Base-by-base conservation (phyloP, 2,797 vertebrate species). In the Neosalanx taihuensis region DNA sequence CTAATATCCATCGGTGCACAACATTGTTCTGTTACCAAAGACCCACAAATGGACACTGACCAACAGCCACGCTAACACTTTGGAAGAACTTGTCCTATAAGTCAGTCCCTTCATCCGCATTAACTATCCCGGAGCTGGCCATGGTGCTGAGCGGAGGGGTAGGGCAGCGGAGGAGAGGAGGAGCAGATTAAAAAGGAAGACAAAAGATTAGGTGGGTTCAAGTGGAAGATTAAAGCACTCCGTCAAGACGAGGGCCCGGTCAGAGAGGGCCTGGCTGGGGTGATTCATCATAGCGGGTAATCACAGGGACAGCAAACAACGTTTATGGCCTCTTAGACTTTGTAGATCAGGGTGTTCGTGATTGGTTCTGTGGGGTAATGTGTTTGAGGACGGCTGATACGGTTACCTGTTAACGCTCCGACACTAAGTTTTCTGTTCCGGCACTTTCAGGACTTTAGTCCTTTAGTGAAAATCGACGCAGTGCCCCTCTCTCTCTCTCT, bases 201-300 rank as follows among this genome's bases (percentile, higher is more conserved):
- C 60, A 73, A 77, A 82, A 80, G 82, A 87, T 87, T 85, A 87
- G 70, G 75, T 77, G 72, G 75, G 66, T 88, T 89, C 83, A 84
- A 80, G 81, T 74, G 72, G 67, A 75, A 86, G 86, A 89, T 90
- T 89, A 89, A 89, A 91, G 76, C 58, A 53, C 72, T 88, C 86
- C 79, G 81, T 89, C 84, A 84, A 80, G 64, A 75, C 74, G 82
- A 72, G 77, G 80, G 69, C 7, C 6, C 80, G 82, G 83, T 89
- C 85, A 80, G 67, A 70, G 71, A 18, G 6, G 79, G 64, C 68
- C 67, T 68, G 58, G 77, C 76, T 68, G 58, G 35, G 71, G 83
- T 80, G 82, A 89, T 90, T 85, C 76, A 88, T 91, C 83, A 87
- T 62, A 12, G 79, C 72, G 76, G 56, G 67, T 80, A 81, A 87